Conservation (phyloP, 2,113 vertebrate species). For the Antigone vipio region DNA sequence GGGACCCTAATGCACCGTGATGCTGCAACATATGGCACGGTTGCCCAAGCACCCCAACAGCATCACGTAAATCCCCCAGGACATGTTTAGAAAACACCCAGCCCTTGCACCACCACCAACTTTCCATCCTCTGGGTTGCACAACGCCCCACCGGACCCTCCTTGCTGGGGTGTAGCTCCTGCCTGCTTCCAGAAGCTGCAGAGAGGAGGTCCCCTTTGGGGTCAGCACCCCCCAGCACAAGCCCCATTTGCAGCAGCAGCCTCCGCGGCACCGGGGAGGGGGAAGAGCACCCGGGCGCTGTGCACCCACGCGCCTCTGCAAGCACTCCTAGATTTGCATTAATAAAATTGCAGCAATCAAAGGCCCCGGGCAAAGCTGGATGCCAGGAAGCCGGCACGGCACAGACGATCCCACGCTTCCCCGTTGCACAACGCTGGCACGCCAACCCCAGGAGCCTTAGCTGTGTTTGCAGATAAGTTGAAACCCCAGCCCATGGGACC, state of each 20-base stretch:
- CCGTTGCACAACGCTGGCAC: not conserved
- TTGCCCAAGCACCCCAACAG: not conserved
- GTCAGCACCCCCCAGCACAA: not conserved
- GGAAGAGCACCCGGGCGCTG: not conserved
- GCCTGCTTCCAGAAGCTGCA: too few relatives aligned
- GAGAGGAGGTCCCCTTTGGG: fast-evolving
- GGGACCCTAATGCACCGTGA: fast-evolving
- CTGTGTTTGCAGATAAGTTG: not conserved
- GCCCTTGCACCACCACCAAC: not conserved
- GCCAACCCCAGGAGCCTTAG: fast-evolving
- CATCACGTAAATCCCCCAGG: fast-evolving
- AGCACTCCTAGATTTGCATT: not conserved
- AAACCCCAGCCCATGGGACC: too few relatives aligned
- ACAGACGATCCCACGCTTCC: not conserved
- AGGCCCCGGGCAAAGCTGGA: not conserved
- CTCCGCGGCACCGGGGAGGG: not conserved
- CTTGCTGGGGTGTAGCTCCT: not conserved
- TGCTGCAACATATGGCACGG: fast-evolving
- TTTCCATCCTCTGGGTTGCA: not conserved
- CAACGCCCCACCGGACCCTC: not conserved
- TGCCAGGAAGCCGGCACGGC: not conserved
- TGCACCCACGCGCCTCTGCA: not conserved
- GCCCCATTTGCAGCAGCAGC: not conserved
- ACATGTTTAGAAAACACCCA: not conserved
- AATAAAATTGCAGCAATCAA: not conserved